Evolutionary conservation across 2,888 invertebrate genomes (phyloP), one percentile per base, ranked within the genome.

Genomic region (Litoditis marina): DNA sequence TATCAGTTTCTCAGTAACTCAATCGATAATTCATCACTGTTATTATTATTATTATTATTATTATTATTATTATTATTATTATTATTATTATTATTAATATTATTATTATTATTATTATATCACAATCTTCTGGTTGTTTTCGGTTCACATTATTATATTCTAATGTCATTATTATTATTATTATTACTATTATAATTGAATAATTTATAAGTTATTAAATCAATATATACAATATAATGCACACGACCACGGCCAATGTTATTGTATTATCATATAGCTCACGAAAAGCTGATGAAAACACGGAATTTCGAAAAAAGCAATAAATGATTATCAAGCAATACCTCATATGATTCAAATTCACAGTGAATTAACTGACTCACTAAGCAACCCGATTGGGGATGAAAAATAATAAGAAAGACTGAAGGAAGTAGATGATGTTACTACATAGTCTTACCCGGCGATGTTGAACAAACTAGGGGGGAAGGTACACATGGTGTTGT

Each of bases 401-500:
- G n/a, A n/a, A n/a, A n/a, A n/a, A n/a, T n/a, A n/a, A n/a, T n/a
- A n/a, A n/a, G n/a, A n/a, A n/a, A n/a, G n/a, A n/a, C n/a, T n/a
- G n/a, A n/a, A n/a, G n/a, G n/a, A n/a, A n/a, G n/a, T n/a, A n/a
- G n/a, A n/a, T n/a, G n/a, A n/a, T n/a, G n/a, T n/a, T n/a, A n/a
- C n/a, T n/a, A n/a, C n/a, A n/a, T n/a, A 28, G 8, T 51, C 57
- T 73, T 65, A 76, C 59, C 77, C 77, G 56, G 70, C 70, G 46
- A 77, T 71, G 55, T 76, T 78, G 77, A 83, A 83, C n/a, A 83
- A 76, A 22, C 74, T 76, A 22, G 82, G 80, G 53, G 83, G 83
- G 78, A 83, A 83, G 31, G 73, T 75, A 72, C 83, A 83, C 70
- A 83, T 77, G 16, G 80, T 73, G 61, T 76, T 76, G 71, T 83